Base-by-base conservation (phyloP, 2,797 vertebrate genomes). In the Ptychobarbus kaznakovi region DNA sequence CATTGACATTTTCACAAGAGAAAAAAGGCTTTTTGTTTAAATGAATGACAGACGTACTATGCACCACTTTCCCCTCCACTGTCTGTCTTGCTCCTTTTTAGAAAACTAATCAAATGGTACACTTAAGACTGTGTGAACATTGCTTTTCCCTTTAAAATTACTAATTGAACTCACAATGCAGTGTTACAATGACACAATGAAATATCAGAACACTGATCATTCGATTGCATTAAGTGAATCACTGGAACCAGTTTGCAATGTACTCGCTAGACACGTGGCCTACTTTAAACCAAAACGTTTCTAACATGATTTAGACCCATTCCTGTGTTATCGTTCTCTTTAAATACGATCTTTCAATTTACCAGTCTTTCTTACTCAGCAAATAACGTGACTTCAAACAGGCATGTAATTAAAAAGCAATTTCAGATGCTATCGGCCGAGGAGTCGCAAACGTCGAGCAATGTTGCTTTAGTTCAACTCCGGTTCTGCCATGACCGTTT, bases 141-240 rank as follows among this genome's bases (percentile, higher is more conserved):
- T 66, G 13, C 53, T 40, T 70, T 69, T 70, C 32, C 58, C 40
- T 61, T 65, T n/a, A 78, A 86, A 77, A 70, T 82, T 22, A 72
- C 65, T 86, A 49, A 77, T 69, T 69, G 44, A 78, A 51, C 42
- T 68, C 66, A 86, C 35, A 58, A 63, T 81, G 61, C 42, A 81
- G 46, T 63, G 61, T 51, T 46, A 38, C n/a, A 32, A 69, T 51
- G 69, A 80, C 81, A 75, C 49, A 32, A 68, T 46, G 46, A 53
- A 83, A 58, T 11, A 42, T 32, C 22, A 25, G 18, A 58, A 53
- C 49, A 68, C 42, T 2, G 20, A 63, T 22, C 63, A 74, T 22
- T 75, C 2, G 32, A 51, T n/a, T 74, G 51, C 49, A 66, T 80
- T 66, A 42, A 83, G 22, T 80, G 82, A 84, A 35, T 84, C 76